phyloP scores from a whole-genome alignment of 2,888 invertebrate species.

The Chirona hameri region DNA sequence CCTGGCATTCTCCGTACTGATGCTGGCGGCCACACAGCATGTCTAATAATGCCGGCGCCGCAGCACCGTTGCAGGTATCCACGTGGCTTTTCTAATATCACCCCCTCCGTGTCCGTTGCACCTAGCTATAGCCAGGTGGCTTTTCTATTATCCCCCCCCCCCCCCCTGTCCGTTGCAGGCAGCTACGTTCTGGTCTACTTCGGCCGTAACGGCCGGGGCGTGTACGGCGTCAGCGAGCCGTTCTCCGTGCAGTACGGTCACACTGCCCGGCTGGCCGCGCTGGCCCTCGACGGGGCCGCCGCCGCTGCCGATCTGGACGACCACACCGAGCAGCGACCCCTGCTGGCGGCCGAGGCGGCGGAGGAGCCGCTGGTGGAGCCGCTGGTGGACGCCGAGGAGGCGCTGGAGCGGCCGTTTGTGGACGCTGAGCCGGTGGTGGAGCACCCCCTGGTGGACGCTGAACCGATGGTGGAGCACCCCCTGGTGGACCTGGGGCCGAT shows the following conservation, averaged over 20 bases:
- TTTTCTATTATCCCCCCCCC: no score
- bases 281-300: background rate
- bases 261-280: background rate
- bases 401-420: background rate
- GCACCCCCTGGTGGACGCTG: background rate
- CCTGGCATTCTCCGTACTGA: no score
- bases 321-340: background rate
- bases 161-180: background rate
- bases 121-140: no score
- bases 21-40: no score
- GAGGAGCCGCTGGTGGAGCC: background rate
- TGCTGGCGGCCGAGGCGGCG: background rate
- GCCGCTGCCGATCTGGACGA: background rate
- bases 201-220: constrained; percentile 14
- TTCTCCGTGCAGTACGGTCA: background rate
- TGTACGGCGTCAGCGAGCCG: constrained; percentile 24
- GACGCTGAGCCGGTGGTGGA: no score
- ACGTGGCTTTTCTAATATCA: no score
- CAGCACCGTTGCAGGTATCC: no score
- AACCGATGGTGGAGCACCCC: background rate
- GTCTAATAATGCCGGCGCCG: no score
- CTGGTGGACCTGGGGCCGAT: background rate
- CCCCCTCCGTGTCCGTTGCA: no score
- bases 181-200: constrained; percentile 11
- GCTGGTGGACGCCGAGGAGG: background rate